These are phyloP conservation scores for Meghimatium bilineatum DNA, from an alignment of 2,888 invertebrate species.

Conservation along the genomic window DNA sequence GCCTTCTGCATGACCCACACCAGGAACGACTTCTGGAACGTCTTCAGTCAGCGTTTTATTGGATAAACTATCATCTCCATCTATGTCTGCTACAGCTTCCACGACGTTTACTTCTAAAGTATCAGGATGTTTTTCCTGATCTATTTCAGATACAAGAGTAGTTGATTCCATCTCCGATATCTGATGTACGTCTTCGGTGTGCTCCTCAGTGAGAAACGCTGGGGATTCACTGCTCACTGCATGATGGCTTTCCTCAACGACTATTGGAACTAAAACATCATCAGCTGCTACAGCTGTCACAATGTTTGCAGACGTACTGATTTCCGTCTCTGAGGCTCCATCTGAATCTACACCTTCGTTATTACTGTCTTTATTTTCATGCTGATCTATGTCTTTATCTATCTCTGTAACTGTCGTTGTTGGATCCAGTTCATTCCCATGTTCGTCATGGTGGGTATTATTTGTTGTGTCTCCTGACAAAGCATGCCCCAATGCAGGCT, in stretches of 20 bases:
- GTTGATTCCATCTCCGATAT: too few species aligned
- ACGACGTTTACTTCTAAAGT: background rate
- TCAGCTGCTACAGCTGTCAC: background rate
- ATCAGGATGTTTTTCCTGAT: background rate
- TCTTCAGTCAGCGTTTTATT: background rate
- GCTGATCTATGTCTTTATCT: background rate
- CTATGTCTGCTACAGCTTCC: background rate
- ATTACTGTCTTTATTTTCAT: background rate
- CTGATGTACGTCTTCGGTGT: background rate
- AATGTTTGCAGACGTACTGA: background rate
- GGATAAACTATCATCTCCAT: background rate
- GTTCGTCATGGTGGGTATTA: background rate
- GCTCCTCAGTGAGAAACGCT: background rate
- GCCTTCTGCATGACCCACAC: background rate
- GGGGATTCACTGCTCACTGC: background rate
- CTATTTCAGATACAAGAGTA: background rate
- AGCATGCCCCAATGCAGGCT: background rate
- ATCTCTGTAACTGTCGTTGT: background rate
- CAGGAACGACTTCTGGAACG: background rate
- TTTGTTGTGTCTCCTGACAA: background rate
- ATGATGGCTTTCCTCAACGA: background rate
- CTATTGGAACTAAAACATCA: background rate
- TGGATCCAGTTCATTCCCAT: background rate
- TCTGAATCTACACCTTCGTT: background rate
- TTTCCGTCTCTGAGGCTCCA: background rate